Evolutionary conservation across 2,888 invertebrate genomes (phyloP).

Genomic region (Criorhina ranunculi): DNA sequence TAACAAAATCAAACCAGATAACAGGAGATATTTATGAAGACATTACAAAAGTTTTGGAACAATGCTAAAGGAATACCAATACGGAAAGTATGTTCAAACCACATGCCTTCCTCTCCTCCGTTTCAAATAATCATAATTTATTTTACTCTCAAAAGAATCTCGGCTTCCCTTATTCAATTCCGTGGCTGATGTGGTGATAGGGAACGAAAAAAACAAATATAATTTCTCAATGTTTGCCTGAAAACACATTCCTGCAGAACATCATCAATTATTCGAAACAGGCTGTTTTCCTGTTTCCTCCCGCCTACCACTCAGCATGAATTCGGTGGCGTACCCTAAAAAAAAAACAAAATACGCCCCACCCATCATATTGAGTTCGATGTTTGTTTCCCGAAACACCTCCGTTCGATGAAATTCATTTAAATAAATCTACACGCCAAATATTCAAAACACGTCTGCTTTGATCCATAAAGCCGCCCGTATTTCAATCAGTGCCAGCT

Average conservation of each 20-base stretch:
- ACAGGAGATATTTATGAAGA: background rate
- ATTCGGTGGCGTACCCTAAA: background rate
- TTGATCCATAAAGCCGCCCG: constrained; percentile 42
- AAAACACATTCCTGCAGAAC: background rate
- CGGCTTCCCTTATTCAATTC: background rate
- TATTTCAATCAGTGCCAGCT: constrained; percentile 52
- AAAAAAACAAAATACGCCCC: constrained; percentile 1
- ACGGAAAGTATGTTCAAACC: background rate
- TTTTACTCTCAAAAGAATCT: background rate
- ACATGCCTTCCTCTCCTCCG: no score
- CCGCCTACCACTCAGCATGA: background rate
- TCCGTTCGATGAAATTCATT: constrained; percentile 36
- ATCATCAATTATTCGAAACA: constrained; percentile 44
- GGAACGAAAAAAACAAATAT: background rate
- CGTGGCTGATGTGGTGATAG: background rate
- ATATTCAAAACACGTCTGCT: constrained; percentile 56
- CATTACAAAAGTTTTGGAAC: background rate
- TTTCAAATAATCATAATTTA: background rate
- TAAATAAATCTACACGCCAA: constrained; percentile 30
- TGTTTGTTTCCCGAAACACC: constrained; percentile 30
- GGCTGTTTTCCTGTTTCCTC: background rate
- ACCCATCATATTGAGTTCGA: background rate
- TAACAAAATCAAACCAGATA: background rate
- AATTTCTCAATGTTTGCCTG: no score
- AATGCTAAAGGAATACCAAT: background rate